A percentile compares a stretch with the other conserved stretches of the same genome.
Conservation (phyloP, 2,797 vertebrate species). For the Rhinophrynus dorsalis region DNA sequence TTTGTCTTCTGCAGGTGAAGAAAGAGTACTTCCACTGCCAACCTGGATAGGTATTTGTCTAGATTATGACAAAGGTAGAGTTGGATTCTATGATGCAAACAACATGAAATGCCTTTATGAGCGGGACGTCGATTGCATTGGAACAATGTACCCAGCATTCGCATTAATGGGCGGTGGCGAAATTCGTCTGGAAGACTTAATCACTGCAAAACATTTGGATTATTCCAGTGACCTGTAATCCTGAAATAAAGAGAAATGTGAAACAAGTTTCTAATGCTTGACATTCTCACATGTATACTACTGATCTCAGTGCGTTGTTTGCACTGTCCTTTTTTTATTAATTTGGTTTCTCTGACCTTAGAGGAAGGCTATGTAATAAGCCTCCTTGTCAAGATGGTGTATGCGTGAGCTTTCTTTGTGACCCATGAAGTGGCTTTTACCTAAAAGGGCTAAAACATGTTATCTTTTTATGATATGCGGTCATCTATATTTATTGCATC, state of each 20-base stretch:
- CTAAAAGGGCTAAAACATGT: not conserved
- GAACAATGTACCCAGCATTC: conserved; percentile 91
- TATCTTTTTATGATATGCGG: too few species aligned
- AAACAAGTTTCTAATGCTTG: conserved; percentile 32
- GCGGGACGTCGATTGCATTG: conserved; percentile 91
- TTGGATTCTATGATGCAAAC: conserved; percentile 87
- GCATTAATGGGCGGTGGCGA: conserved; percentile 89
- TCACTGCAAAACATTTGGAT: conserved; percentile 73
- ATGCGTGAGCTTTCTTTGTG: not conserved
- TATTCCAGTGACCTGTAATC: conserved; percentile 66
- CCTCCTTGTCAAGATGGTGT: not conserved
- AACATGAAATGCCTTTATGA: conserved; percentile 92
- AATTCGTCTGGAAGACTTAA: conserved; percentile 83
- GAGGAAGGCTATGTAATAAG: not conserved
- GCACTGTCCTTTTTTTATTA: conserved; percentile 39
- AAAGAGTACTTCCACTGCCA: conserved; percentile 85
- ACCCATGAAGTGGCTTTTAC: not conserved
- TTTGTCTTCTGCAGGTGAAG: conserved; percentile 69
- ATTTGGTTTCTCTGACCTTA: conserved; percentile 1
- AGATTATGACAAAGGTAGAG: conserved; percentile 85
- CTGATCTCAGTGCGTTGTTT: conserved; percentile 42
- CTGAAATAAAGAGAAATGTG: not conserved
- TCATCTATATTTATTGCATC: too few species aligned
- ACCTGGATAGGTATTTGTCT: conserved; percentile 83
- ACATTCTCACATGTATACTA: conserved; percentile 52